Evolutionary conservation across 2,888 invertebrate genomes (phyloP).

Genomic region (Tetragonula carbonaria): DNA sequence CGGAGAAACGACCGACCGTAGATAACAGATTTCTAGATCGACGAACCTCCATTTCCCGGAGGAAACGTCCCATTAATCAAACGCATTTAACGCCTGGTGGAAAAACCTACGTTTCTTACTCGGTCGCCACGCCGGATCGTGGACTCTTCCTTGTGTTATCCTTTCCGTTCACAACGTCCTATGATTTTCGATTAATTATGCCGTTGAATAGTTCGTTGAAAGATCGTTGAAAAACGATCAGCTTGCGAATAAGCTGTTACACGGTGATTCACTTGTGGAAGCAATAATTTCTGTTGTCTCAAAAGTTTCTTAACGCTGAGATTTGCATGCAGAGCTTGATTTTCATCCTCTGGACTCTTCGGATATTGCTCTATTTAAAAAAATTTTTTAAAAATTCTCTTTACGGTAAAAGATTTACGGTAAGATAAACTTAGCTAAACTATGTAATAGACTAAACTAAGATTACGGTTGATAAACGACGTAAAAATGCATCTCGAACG

Average conservation of each 20-base stretch:
- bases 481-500: too few species aligned
- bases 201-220: background rate
- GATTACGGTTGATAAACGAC: too few species aligned
- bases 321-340: too few species aligned
- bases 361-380: too few species aligned
- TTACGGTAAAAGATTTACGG: too few species aligned
- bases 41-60: background rate
- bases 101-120: constrained; percentile 22
- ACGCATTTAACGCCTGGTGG: constrained; percentile 2
- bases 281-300: background rate
- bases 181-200: constrained; percentile 5
- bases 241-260: background rate
- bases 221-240: background rate
- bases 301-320: too few species aligned
- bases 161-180: background rate
- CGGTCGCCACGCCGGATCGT: background rate
- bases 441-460: too few species aligned
- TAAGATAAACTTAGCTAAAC: too few species aligned
- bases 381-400: too few species aligned
- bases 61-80: constrained; percentile 36
- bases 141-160: background rate
- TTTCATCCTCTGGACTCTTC: too few species aligned
- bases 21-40: constrained; percentile 56
- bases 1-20: constrained; percentile 25
- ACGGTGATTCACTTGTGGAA: background rate